Percentiles rank a stretch among this genome's conserved stretches.
Evolutionary conservation across 2,113 vertebrate genomes (phyloP).

Genomic region (Poecile atricapillus): DNA sequence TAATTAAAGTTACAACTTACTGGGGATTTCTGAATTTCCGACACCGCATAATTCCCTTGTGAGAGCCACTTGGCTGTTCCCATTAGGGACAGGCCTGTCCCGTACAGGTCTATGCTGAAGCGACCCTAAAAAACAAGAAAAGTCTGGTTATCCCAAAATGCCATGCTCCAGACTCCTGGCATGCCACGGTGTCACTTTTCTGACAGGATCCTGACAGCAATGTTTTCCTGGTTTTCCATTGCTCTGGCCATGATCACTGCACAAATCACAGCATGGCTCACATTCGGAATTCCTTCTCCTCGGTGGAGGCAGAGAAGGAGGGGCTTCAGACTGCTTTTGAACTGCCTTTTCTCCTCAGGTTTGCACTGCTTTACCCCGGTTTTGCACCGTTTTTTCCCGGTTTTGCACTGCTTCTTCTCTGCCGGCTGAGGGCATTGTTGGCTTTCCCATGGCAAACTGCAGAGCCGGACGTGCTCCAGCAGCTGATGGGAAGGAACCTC

Average conservation of each 20-base stretch:
- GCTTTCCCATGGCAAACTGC: neutral
- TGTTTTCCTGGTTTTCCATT: neutral
- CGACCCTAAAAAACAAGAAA: slow-evolving; percentile 79
- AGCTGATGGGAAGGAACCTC: neutral
- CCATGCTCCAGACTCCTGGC: accelerated
- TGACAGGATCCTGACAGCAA: slow-evolving; percentile 12
- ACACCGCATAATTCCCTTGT: slow-evolving; percentile 89
- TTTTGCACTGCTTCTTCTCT: neutral
- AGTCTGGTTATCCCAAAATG: neutral
- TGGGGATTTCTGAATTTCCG: slow-evolving; percentile 85
- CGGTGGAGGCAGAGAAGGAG: neutral
- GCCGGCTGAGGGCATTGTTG: slow-evolving; percentile 68
- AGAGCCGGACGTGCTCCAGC: neutral
- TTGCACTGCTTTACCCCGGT: neutral
- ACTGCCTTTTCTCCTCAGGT: neutral
- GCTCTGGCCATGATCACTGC: neutral
- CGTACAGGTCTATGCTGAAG: slow-evolving; percentile 89
- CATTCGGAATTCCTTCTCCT: neutral
- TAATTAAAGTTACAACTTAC: slow-evolving; percentile 69
- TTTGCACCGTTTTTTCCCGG: neutral
- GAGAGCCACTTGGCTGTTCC: slow-evolving; percentile 85
- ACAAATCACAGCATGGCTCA: slow-evolving; percentile 4
- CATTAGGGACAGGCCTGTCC: slow-evolving; percentile 85
- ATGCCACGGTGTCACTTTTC: neutral
- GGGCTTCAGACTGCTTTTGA: neutral